Conservation (phyloP, 2,797 vertebrate genomes). For the Distichodus sexfasciatus region DNA sequence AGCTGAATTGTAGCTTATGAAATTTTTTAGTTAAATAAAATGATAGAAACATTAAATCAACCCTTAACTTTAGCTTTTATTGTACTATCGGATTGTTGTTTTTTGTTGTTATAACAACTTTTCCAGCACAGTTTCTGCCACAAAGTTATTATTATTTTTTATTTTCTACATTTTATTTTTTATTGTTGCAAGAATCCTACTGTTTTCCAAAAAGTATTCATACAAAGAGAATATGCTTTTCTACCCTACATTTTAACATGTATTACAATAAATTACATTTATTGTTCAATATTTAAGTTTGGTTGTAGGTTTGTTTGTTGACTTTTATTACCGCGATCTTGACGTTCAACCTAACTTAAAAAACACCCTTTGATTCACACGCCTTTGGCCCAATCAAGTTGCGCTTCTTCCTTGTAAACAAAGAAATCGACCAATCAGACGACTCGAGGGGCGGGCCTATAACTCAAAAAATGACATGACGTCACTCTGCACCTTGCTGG, state of each 20-base stretch:
- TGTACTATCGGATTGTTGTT: too few relatives aligned
- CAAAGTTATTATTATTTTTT: too few relatives aligned
- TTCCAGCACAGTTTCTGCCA: too few relatives aligned
- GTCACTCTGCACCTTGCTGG: slow-evolving; percentile 52
- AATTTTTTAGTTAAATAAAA: too few relatives aligned
- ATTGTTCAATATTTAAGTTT: too few relatives aligned
- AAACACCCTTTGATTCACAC: slow-evolving; percentile 9
- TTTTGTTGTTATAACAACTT: background rate
- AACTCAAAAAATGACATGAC: slow-evolving; percentile 51
- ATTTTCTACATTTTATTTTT: background rate
- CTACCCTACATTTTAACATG: background rate
- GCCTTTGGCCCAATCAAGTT: slow-evolving; percentile 52
- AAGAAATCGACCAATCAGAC: slow-evolving; percentile 57
- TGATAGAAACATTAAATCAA: too few relatives aligned
- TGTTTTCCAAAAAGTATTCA: too few relatives aligned
- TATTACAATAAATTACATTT: too few relatives aligned
- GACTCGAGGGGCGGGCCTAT: background rate
- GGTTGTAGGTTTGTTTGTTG: background rate
- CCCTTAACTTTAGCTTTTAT: too few relatives aligned
- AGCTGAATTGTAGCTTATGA: too few relatives aligned
- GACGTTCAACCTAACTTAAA: background rate
- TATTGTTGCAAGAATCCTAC: too few relatives aligned
- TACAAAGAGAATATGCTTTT: too few relatives aligned
- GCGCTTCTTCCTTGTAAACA: slow-evolving; percentile 53
- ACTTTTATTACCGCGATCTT: background rate